These are phyloP conservation scores for Endomychus coccineus DNA, from an alignment of 2,888 invertebrate species.

Conservation along the genomic window DNA sequence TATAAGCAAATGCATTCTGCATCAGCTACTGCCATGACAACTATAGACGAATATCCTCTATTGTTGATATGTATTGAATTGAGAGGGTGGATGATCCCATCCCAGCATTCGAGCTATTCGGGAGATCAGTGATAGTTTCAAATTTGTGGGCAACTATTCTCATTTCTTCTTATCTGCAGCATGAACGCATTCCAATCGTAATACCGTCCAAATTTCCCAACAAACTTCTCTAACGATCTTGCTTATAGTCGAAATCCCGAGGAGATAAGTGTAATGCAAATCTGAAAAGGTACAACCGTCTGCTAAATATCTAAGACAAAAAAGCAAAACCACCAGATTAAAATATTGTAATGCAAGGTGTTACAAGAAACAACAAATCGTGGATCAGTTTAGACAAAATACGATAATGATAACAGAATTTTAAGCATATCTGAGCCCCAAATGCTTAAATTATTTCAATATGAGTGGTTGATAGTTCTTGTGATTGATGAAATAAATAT, in stretches of 20 bases:
- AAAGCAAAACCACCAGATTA: too few species aligned
- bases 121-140: conserved; percentile 5
- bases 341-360: too few species aligned
- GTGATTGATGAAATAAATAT: too few species aligned
- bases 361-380: too few species aligned
- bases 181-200: conserved; percentile 8
- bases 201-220: conserved; percentile 2
- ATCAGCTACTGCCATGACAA: conserved; percentile 13
- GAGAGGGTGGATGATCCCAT: background rate
- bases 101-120: conserved; percentile 8
- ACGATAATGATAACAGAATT: too few species aligned
- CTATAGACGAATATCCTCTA: conserved; percentile 15
- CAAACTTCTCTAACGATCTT: conserved; percentile 11
- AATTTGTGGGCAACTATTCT: conserved; percentile 4
- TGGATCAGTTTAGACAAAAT: too few species aligned
- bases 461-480: too few species aligned
- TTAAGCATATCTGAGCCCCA: too few species aligned
- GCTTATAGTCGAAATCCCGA: conserved; percentile 13
- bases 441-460: too few species aligned
- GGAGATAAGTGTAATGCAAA: conserved; percentile 11
- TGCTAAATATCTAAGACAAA: conserved; percentile 13
- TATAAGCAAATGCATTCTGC: conserved; percentile 15
- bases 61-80: conserved; percentile 23
- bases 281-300: conserved; percentile 11
- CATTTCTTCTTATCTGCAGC: conserved; percentile 4